These are phyloP conservation scores for Drosophila melanica DNA, from an alignment of 1,140 invertebrate genomes.

Conservation along the genomic window DNA sequence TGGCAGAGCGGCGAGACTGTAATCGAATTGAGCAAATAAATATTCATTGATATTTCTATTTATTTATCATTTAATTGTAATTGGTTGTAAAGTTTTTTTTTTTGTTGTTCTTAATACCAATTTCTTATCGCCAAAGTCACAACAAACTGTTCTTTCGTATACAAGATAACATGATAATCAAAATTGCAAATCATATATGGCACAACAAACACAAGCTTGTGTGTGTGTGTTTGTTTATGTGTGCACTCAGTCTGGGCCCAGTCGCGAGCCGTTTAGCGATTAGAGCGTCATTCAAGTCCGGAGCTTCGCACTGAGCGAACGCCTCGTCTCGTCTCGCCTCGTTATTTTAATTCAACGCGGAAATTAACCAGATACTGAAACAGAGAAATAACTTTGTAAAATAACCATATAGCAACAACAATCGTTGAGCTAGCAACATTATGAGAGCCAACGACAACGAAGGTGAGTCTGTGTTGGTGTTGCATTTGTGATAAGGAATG, in stretches of 20 bases:
- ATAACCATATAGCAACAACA: not conserved
- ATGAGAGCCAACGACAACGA: conserved; percentile 61
- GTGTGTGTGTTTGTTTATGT: not conserved
- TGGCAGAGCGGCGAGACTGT: conserved; percentile 52
- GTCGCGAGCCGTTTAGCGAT: conserved; percentile 27
- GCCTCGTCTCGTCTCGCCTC: not conserved
- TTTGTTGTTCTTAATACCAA: not conserved
- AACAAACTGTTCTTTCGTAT: conserved; percentile 38
- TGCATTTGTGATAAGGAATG: not conserved
- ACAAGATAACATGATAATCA: conserved; percentile 55
- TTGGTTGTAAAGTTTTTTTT: conserved; percentile 9
- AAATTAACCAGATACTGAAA: conserved; percentile 18
- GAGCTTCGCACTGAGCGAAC: conserved; percentile 58
- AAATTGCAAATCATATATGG: conserved; percentile 56
- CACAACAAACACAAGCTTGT: conserved; percentile 2
- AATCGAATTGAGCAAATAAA: conserved; percentile 5
- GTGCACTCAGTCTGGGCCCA: conserved; percentile 7
- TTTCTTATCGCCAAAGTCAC: conserved; percentile 20
- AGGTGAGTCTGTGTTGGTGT: conserved; percentile 25
- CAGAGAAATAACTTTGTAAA: conserved; percentile 1
- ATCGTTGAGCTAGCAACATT: conserved; percentile 4
- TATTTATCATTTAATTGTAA: conserved; percentile 9
- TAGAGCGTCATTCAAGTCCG: conserved; percentile 55
- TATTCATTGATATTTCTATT: not conserved
- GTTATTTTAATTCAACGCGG: conserved; percentile 30